Conservation (phyloP, 2,113 vertebrate genomes). For the Charina bottae region DNA sequence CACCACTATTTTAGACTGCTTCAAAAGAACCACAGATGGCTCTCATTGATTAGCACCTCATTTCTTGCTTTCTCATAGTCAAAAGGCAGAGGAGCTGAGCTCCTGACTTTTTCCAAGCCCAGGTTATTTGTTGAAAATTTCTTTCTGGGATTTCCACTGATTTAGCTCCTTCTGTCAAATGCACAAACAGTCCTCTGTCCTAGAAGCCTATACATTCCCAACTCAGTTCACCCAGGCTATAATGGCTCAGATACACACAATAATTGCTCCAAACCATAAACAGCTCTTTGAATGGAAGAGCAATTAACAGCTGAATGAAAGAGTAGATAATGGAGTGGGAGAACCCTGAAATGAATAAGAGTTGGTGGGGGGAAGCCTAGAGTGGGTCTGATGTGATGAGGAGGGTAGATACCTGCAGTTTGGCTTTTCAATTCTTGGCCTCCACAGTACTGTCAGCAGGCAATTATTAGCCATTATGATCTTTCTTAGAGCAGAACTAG, state of each 20-base stretch:
- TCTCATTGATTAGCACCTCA: background rate
- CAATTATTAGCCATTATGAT: conserved; percentile 16
- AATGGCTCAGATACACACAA: background rate
- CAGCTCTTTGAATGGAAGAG: background rate
- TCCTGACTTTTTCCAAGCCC: background rate
- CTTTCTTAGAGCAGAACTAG: background rate
- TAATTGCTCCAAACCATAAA: conserved; percentile 24
- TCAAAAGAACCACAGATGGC: background rate
- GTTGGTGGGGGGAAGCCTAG: background rate
- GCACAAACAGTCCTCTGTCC: background rate
- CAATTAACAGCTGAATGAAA: conserved; percentile 18
- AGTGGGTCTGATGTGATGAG: background rate
- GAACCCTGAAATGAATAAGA: background rate
- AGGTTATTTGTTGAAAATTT: background rate
- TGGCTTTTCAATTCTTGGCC: background rate
- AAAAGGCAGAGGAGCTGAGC: background rate
- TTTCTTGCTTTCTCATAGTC: background rate
- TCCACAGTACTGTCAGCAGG: background rate
- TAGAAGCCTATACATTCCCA: background rate
- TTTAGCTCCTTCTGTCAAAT: background rate
- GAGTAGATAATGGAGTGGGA: background rate
- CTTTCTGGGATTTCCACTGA: background rate
- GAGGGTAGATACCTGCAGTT: conserved; percentile 22
- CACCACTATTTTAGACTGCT: background rate
- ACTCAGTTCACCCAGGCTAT: background rate